Percentiles rank a stretch among this genome's conserved stretches.
Evolutionary conservation across 2,113 vertebrate species (phyloP).

Genomic region (Chitala chitala): DNA sequence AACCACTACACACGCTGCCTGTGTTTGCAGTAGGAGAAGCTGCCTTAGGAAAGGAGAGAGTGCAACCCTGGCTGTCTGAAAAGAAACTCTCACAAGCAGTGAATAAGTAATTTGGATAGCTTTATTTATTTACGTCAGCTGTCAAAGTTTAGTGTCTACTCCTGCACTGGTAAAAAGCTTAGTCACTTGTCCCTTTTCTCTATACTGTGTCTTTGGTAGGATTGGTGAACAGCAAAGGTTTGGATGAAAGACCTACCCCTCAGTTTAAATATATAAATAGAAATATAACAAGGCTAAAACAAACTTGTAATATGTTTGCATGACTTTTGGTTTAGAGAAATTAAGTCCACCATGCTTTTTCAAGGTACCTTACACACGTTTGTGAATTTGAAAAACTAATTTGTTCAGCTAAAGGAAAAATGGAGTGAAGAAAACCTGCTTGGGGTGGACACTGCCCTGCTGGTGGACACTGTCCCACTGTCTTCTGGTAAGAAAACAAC

Average conservation of each 20-base stretch:
- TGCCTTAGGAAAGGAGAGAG: not conserved
- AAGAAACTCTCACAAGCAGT: not conserved
- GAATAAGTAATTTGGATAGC: not conserved
- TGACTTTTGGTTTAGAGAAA: not conserved
- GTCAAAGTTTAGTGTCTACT: not conserved
- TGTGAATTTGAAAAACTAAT: not conserved
- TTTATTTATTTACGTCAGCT: conserved; percentile 10
- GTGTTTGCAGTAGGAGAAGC: not conserved
- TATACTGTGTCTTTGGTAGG: conserved; percentile 1
- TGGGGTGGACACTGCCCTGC: too few species aligned
- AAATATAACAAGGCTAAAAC: not conserved
- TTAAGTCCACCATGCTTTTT: not conserved
- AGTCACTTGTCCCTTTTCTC: not conserved
- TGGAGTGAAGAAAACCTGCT: too few species aligned
- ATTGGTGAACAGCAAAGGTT: not conserved
- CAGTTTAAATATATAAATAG: not conserved
- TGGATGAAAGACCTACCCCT: not conserved
- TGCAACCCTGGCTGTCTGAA: not conserved
- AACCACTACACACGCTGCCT: not conserved
- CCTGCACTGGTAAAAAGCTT: not conserved
- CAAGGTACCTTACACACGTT: not conserved
- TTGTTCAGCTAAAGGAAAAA: not conserved
- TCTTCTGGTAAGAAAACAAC: not conserved
- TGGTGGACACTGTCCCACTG: not conserved
- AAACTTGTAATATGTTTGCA: not conserved